Evolutionary conservation across 2,113 vertebrate species (phyloP), one percentile per base, ranked within the genome.

Genomic region (Petaurus breviceps): DNA sequence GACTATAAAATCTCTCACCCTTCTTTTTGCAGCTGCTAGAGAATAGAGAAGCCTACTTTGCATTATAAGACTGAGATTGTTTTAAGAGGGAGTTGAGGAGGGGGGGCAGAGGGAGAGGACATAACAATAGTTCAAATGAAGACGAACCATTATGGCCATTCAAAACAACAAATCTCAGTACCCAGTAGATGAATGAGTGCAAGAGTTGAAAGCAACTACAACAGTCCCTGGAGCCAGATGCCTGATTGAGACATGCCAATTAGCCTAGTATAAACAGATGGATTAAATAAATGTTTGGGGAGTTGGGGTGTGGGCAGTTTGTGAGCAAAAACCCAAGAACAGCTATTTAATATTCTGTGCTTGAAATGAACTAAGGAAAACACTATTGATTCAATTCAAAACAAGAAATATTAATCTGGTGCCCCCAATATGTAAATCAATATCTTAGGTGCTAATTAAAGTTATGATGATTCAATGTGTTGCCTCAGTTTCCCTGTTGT

Each of bases 171-270:
- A 68, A 43, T 84, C 91, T 52, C 84, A 92, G 90, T 54, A 31
- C 68, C 89, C 93, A 96, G 52, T 96, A 84, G 92, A 95, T 95
- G n/a, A 92, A 53, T 96, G 28, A 93, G 43, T 93, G 49, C 91
- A 97, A 97, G 94, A 93, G 51, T 22, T 77, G 47, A 93, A 97
- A 95, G 95, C 91, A 91, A 43, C 12, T 92, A n/a, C 90, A 92
- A 53, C 94, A 95, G 7, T 0, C 93, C 94, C 96, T 96, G 55
- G 92, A 98, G 96, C 93, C 93, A 95, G 0, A 91, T 97, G 68
- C 16, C 97, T 98, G 94, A 91, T 61, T 93, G 92, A 95, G 93
- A 97, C 95, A 92, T 92, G 51, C 91, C 96, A 90, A 97, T 97
- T 96, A 93, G 91, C 94, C 96, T 97, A 94, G 92, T 91, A 91